A percentile compares a stretch with the other conserved stretches of the same genome.
Evolutionary conservation across 2,113 vertebrate species (phyloP).

Genomic region (Sardina pilchardus): DNA sequence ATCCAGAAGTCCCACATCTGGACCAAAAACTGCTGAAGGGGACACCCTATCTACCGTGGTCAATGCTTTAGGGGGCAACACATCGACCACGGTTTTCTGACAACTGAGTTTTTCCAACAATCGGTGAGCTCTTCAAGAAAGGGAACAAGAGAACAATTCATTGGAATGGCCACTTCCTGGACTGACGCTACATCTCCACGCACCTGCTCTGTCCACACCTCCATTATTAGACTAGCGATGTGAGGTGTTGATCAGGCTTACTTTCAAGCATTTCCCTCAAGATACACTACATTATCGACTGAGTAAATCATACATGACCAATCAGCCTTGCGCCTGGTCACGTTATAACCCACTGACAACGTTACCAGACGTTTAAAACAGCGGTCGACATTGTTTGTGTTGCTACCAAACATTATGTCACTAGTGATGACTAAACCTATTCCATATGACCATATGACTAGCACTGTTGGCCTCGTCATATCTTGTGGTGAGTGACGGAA

Average conservation of each 20-base stretch:
- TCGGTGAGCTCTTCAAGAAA: not conserved
- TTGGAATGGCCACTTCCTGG: constrained; percentile 41
- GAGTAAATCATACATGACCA: not conserved
- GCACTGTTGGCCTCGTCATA: not conserved
- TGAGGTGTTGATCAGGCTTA: not conserved
- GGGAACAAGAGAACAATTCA: not conserved
- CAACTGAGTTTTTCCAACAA: not conserved
- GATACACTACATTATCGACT: not conserved
- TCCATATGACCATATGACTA: not conserved
- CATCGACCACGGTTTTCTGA: not conserved
- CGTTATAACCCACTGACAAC: not conserved
- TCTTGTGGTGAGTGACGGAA: not conserved
- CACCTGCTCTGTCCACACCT: constrained; percentile 62
- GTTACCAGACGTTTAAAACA: not conserved
- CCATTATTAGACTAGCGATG: not conserved
- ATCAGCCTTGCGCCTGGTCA: not conserved
- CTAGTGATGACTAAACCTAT: not conserved
- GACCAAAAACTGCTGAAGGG: not conserved
- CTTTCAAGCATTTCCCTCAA: not conserved
- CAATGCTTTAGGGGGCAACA: not conserved
- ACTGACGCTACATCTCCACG: constrained; percentile 40
- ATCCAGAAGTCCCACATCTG: not conserved
- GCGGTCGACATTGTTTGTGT: not conserved
- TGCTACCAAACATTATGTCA: not conserved
- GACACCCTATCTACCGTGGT: not conserved